Conservation (phyloP, 1,140 invertebrate genomes). For the Drosophila fuyamai region DNA sequence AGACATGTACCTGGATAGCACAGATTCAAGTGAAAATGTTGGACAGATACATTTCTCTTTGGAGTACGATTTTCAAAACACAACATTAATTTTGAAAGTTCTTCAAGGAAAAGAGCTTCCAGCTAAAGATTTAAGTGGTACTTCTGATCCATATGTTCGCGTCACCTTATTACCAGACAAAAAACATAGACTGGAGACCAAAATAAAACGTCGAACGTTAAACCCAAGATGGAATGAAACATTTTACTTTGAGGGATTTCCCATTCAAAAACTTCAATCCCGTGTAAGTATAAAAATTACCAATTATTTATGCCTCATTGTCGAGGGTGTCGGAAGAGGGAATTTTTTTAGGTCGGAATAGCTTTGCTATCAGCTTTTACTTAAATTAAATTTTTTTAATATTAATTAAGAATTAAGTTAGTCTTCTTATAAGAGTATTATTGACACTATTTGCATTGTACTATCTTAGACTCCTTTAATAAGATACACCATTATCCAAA, state of each 20-base stretch:
- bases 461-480: too few relatives aligned
- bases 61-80: conserved; percentile 98
- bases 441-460: too few relatives aligned
- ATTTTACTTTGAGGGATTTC: conserved; percentile 98
- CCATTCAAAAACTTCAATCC: conserved; percentile 96
- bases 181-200: conserved; percentile 97
- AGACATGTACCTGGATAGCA: conserved; percentile 97
- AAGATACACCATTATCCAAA: too few relatives aligned
- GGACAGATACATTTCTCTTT: conserved; percentile 97
- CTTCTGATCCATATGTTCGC: conserved; percentile 96
- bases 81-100: conserved; percentile 95
- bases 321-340: too few relatives aligned
- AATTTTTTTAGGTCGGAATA: too few relatives aligned
- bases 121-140: conserved; percentile 97
- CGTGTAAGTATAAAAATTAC: conserved; percentile 86
- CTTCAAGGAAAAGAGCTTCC: conserved; percentile 97
- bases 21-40: conserved; percentile 95
- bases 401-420: too few relatives aligned
- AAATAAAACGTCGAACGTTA: conserved; percentile 97
- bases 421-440: too few relatives aligned
- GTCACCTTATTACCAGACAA: conserved; percentile 98
- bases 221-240: conserved; percentile 99
- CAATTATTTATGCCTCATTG: too few relatives aligned
- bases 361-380: too few relatives aligned
- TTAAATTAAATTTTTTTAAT: too few relatives aligned